These are phyloP conservation scores for Cheiracanthium punctorium DNA, from an alignment of 2,888 invertebrate genomes.

Conservation along the genomic window DNA sequence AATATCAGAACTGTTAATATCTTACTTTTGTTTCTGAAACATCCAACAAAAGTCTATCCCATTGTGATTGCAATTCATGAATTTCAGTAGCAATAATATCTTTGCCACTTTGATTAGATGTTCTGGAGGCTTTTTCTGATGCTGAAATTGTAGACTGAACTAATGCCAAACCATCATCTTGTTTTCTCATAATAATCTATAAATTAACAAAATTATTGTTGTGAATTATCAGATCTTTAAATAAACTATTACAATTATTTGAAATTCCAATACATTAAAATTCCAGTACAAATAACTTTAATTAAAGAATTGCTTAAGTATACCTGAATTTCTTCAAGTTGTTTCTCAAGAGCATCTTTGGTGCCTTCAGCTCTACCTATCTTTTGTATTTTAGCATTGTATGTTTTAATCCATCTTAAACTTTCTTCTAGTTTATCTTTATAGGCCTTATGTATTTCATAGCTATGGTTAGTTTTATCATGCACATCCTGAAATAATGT, in stretches of 20 bases:
- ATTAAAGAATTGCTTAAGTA: background rate
- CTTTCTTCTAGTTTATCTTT: slow-evolving; percentile 85
- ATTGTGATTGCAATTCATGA: slow-evolving; percentile 92
- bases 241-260: background rate
- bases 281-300: background rate
- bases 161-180: slow-evolving; percentile 90
- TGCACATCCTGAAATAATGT: slow-evolving; percentile 83
- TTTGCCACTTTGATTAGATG: slow-evolving; percentile 90
- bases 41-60: slow-evolving; percentile 93
- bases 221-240: background rate
- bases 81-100: slow-evolving; percentile 90
- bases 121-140: slow-evolving; percentile 91
- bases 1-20: too few relatives aligned
- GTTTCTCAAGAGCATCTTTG: slow-evolving; percentile 87
- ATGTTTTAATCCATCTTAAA: slow-evolving; percentile 89
- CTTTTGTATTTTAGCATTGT: slow-evolving; percentile 87
- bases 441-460: slow-evolving; percentile 89
- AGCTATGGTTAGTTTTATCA: slow-evolving; percentile 91
- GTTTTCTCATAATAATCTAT: slow-evolving; percentile 85
- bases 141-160: slow-evolving; percentile 91
- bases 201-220: too few relatives aligned
- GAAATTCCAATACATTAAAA: background rate
- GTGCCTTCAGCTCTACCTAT: slow-evolving; percentile 86
- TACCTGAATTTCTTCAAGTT: slow-evolving; percentile 81
- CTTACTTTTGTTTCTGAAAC: slow-evolving; percentile 91